Conservation (phyloP, 2,113 vertebrate genomes). For the Castor canadensis region DNA sequence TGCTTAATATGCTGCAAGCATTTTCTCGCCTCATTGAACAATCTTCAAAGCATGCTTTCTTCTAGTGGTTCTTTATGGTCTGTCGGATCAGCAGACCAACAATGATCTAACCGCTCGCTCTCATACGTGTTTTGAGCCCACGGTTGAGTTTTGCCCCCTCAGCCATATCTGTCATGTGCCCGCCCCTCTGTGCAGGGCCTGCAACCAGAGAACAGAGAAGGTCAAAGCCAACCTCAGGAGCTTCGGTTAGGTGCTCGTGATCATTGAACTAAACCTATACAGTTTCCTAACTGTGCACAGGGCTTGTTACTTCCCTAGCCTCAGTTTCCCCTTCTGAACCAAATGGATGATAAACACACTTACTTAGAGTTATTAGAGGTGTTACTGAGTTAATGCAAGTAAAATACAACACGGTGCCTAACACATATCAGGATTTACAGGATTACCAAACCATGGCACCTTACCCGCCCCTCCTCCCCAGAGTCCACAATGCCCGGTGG, state of each 20-base stretch:
- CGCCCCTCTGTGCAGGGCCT: neutral
- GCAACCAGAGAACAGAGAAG: neutral
- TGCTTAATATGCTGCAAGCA: neutral
- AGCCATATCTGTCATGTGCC: neutral
- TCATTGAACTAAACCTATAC: neutral
- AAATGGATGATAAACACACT: neutral
- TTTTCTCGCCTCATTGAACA: conserved; percentile 34
- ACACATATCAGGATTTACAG: neutral
- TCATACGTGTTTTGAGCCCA: neutral
- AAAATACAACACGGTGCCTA: neutral
- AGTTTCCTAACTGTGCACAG: neutral
- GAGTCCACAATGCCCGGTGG: rapidly evolving
- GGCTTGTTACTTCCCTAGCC: neutral
- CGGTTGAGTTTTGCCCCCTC: neutral
- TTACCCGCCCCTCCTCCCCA: rapidly evolving
- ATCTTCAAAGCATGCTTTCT: conserved; percentile 9
- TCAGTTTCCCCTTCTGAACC: conserved; percentile 36
- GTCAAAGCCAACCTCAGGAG: neutral
- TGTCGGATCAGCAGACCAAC: neutral
- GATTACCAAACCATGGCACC: too few species aligned
- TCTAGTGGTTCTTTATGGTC: neutral
- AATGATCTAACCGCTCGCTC: neutral
- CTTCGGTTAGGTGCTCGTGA: neutral
- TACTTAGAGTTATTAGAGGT: neutral
- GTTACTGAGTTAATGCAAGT: neutral